These are phyloP conservation scores for Siniperca knerii DNA, from an alignment of 2,113 vertebrate species.

Conservation along the genomic window DNA sequence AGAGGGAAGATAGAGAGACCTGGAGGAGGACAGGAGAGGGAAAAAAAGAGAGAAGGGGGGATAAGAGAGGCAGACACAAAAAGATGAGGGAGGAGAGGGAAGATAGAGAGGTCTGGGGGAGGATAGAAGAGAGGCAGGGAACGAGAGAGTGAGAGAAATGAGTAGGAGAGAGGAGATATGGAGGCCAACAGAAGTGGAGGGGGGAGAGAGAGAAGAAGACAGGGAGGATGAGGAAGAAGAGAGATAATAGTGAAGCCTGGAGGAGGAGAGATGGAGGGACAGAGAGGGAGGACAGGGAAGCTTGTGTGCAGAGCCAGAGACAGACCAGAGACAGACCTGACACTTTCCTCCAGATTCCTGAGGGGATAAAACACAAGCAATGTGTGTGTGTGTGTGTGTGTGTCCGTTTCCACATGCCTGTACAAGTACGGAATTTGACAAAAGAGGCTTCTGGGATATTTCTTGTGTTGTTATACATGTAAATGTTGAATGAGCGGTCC, in stretches of 20 bases:
- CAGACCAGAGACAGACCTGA: conserved; percentile 79
- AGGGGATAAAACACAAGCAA: conserved; percentile 74
- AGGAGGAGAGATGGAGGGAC: conserved; percentile 48
- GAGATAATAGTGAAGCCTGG: conserved; percentile 69
- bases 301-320: conserved; percentile 67
- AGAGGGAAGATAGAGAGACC: conserved; percentile 71
- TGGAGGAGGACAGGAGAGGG: conserved; percentile 65
- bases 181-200: conserved; percentile 55
- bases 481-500: conserved; percentile 57
- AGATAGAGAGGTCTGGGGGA: conserved; percentile 69
- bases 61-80: conserved; percentile 48
- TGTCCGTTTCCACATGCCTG: conserved; percentile 66
- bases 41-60: background rate
- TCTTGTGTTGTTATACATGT: conserved; percentile 59
- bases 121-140: conserved; percentile 48
- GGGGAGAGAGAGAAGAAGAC: conserved; percentile 22
- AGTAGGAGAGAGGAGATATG: conserved; percentile 65
- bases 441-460: conserved; percentile 53
- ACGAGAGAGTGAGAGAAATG: conserved; percentile 66
- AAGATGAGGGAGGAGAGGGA: conserved; percentile 58
- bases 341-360: conserved; percentile 80
- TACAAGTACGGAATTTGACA: conserved; percentile 72
- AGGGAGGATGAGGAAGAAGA: conserved; percentile 54
- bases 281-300: conserved; percentile 57
- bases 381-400: conserved; percentile 39